Evolutionary conservation across 2,113 vertebrate genomes (phyloP).

Genomic region (Alaudala cheleensis): DNA sequence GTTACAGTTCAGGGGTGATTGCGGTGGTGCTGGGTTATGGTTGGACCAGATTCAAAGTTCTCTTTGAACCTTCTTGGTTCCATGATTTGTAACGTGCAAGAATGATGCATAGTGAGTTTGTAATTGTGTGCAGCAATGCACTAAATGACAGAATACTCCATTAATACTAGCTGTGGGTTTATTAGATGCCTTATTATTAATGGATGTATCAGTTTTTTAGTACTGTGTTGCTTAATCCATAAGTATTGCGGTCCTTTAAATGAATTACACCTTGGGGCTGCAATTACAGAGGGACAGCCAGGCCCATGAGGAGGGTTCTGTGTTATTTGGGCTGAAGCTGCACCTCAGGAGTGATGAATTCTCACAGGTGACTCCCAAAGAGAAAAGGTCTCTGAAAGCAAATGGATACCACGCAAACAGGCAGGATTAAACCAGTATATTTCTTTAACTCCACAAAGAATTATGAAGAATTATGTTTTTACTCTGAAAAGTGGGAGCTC

Average conservation of each 20-base stretch:
- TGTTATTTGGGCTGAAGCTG: background rate
- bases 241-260: background rate
- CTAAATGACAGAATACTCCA: background rate
- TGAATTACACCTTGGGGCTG: fast-evolving
- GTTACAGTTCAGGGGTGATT: background rate
- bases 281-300: background rate
- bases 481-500: background rate
- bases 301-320: background rate
- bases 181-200: background rate
- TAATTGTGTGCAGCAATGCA: background rate
- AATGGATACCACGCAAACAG: background rate
- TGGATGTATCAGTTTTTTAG: background rate
- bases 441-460: background rate
- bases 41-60: background rate
- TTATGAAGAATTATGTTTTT: background rate
- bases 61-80: background rate
- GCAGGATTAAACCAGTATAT: background rate
- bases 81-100: background rate
- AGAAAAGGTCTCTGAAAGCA: background rate
- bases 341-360: background rate
- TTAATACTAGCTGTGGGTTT: background rate
- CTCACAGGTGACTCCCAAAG: background rate
- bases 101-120: background rate
- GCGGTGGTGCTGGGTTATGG: background rate
- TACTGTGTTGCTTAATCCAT: background rate